A percentile compares a stretch with the other conserved stretches of the same genome.
These are phyloP conservation scores for Lasioglossum oenotherae DNA, from an alignment of 2,888 invertebrate genomes.

Conservation along the genomic window DNA sequence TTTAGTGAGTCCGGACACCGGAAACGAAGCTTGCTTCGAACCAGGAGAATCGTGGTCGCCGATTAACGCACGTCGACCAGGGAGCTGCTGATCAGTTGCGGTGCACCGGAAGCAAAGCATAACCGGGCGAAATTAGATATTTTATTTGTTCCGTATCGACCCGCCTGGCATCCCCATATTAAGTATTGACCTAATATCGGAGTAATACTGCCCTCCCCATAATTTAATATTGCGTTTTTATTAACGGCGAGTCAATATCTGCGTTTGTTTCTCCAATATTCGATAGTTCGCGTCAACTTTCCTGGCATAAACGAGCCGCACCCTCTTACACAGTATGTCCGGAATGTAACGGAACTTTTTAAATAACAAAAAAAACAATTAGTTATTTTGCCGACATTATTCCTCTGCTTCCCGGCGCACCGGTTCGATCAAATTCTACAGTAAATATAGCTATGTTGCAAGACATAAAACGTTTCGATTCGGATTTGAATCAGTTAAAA, in stretches of 20 bases:
- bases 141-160: slow-evolving; percentile 53
- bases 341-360: too few species aligned
- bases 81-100: slow-evolving; percentile 3
- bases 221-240: slow-evolving; percentile 58
- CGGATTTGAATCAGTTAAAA: too few species aligned
- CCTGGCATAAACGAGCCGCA: not conserved
- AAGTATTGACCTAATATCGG: slow-evolving; percentile 50
- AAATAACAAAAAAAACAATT: too few species aligned
- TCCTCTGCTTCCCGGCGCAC: too few species aligned
- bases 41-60: not conserved
- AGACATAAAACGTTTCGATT: too few species aligned
- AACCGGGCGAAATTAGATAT: slow-evolving; percentile 44
- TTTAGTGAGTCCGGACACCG: not conserved
- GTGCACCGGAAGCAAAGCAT: slow-evolving; percentile 22
- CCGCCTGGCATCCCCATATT: slow-evolving; percentile 46
- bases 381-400: too few species aligned
- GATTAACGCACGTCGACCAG: not conserved
- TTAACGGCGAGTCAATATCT: slow-evolving; percentile 54
- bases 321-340: not conserved
- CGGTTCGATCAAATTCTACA: too few species aligned
- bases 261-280: slow-evolving; percentile 35
- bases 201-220: slow-evolving; percentile 46
- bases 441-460: too few species aligned
- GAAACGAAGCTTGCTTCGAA: not conserved
- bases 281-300: slow-evolving; percentile 18